Evolutionary conservation across 2,797 vertebrate species (phyloP), one percentile per base, ranked within the genome.

Genomic region (Micrastur ruficollis): DNA sequence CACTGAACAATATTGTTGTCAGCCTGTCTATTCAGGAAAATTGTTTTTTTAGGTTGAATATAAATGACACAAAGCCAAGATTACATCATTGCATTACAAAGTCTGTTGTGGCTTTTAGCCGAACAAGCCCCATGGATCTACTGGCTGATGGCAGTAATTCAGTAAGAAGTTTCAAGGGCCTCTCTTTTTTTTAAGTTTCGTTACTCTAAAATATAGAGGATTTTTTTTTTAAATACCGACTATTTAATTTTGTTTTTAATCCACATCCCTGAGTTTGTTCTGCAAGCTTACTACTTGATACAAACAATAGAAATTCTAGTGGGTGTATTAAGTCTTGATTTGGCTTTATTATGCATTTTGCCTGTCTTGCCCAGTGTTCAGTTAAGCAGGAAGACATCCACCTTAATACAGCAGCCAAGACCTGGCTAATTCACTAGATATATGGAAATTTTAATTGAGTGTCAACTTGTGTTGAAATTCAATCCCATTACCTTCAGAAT

Each of bases 71-170:
- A 98, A 98, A 98, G 98, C 98, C 98, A 98, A 98, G 98, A 99
- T 99, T 98, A 99, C 98, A 98, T 99, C 98, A 99, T 84, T 98
- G 97, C 98, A 98, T 98, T 98, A 98, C 98, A 98, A 98, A 98
- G 98, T 98, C 98, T 98, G 98, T 98, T 98, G 98, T 98, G 97
- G 97, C 97, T 98, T 98, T 98, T 98, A 98, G 97, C 97, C 80
- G 97, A 98, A 98, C 98, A 98, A 98, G 97, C 89, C 96, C 96
- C 96, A 92, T 76, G 95, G 97, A 98, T 98, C 98, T 98, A 93
- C 93, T 96, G 96, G 98, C 86, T 97, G 97, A 98, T 95, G 95
- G 97, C 95, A 96, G 96, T 96, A 97, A 98, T 98, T 98, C 97
- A 97, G 97, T 65, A 94, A 95, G 94, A 94, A 97, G 94, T 98